Conservation (phyloP, 2,888 invertebrate species). For the Cecidostiba fungosa region DNA sequence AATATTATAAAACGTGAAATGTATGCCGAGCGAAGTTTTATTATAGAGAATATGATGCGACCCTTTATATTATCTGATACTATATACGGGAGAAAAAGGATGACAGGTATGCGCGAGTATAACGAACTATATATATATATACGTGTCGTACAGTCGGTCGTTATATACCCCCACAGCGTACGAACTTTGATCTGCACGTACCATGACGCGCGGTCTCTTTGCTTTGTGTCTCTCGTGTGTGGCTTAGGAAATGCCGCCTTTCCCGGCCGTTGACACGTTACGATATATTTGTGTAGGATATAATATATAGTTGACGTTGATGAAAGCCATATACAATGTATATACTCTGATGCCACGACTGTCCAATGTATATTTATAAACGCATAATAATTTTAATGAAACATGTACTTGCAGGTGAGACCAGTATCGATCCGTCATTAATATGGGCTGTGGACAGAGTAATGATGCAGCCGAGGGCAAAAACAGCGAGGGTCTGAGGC, state of each 20-base stretch:
- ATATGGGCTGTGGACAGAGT: conserved; percentile 73
- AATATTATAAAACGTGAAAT: too few relatives aligned
- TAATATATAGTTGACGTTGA: too few relatives aligned
- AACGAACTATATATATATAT: background rate
- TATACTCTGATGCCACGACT: too few relatives aligned
- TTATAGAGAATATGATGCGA: too few relatives aligned
- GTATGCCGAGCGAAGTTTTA: too few relatives aligned
- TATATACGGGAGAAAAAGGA: background rate
- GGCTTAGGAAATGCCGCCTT: background rate
- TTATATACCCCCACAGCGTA: background rate
- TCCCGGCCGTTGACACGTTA: background rate
- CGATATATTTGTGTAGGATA: too few relatives aligned
- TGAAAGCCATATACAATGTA: too few relatives aligned
- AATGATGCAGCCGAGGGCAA: conserved; percentile 72
- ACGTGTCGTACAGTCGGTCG: background rate
- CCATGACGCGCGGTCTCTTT: background rate
- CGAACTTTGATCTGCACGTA: background rate
- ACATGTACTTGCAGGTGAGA: background rate
- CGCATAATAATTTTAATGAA: too few relatives aligned
- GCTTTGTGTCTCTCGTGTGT: background rate
- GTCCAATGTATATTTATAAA: too few relatives aligned
- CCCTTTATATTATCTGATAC: background rate
- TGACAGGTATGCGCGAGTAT: background rate
- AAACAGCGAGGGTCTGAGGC: conserved; percentile 76
- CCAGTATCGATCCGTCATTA: background rate